These are phyloP conservation scores for Odontamblyopus rebecca DNA, from an alignment of 2,797 vertebrate genomes.

Conservation along the genomic window DNA sequence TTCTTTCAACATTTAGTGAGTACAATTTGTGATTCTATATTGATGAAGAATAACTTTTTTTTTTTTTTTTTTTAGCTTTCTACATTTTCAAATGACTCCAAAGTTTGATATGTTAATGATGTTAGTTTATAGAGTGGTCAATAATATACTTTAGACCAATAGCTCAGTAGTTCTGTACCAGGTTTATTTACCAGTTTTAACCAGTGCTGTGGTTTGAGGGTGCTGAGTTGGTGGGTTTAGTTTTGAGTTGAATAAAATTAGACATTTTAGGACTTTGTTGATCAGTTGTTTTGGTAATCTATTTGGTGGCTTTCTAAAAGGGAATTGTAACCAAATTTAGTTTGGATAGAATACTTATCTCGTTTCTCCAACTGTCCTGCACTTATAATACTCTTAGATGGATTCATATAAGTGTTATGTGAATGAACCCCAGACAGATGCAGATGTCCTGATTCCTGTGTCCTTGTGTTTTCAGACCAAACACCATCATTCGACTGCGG, in stretches of 20 bases:
- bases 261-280: too few relatives aligned
- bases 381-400: background rate
- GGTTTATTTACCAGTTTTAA: background rate
- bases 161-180: background rate
- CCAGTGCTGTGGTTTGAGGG: too few relatives aligned
- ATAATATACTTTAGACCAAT: background rate
- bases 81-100: background rate
- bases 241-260: too few relatives aligned
- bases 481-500: constrained; percentile 86
- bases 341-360: background rate
- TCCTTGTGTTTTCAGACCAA: constrained; percentile 76
- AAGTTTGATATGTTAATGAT: background rate
- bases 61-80: background rate
- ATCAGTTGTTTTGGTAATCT: too few relatives aligned
- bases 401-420: background rate
- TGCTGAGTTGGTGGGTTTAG: too few relatives aligned
- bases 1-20: background rate
- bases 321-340: too few relatives aligned
- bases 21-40: background rate
- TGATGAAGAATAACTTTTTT: background rate
- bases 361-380: background rate
- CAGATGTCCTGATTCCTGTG: background rate
- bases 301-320: background rate
- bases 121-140: background rate
- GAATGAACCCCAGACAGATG: background rate